Evolutionary conservation across 2,888 invertebrate species (phyloP), one percentile per base, ranked within the genome.

Genomic region (Lithophane ornitopus): DNA sequence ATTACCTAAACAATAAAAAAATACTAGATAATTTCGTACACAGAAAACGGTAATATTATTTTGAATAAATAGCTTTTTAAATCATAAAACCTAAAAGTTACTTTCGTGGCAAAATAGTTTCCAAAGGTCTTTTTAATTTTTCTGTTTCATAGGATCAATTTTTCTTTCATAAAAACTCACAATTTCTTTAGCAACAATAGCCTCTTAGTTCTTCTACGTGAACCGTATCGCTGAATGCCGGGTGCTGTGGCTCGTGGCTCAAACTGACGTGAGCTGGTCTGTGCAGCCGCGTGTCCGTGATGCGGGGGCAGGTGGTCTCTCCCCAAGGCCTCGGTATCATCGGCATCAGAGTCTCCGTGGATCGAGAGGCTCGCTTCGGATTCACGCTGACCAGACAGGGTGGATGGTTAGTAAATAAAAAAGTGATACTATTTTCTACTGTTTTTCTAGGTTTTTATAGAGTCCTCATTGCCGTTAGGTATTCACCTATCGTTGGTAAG

Each of bases 231-330:
- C 87, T 89, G 85, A 88, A 90, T 87, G 89, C 81, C 80, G 77
- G 72, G 88, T 88, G 91, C 89, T 90, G 90, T 91, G 91, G 88
- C 82, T 82, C 87, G 84, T 85, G 91, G 84, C 91, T 82, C 83
- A 78, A 88, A 90, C 91, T 95, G 93, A 96, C 92, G 90, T 91
- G 90, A 91, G 91, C 84, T 93, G 94, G 89, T 95, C 91, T 97
- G 97, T 97, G 94, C 98, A 99, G 99, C 97, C 99, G 99, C 94
- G 99, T 99, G 91, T 99, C 99, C 92, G 99, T 99, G 94, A 99
- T 99, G 97, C 98, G 99, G 92, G 99, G 99, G 88, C 98, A 99
- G 97, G 99, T 99, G 92, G 98, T 99, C 88, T 98, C 99, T 82
- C 98, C 98, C 80, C 99, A 99, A 96, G 99, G 99, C 85, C 98